Base-by-base conservation (phyloP, 2,113 vertebrate species). In the Sinocyclocheilus rhinocerous region DNA sequence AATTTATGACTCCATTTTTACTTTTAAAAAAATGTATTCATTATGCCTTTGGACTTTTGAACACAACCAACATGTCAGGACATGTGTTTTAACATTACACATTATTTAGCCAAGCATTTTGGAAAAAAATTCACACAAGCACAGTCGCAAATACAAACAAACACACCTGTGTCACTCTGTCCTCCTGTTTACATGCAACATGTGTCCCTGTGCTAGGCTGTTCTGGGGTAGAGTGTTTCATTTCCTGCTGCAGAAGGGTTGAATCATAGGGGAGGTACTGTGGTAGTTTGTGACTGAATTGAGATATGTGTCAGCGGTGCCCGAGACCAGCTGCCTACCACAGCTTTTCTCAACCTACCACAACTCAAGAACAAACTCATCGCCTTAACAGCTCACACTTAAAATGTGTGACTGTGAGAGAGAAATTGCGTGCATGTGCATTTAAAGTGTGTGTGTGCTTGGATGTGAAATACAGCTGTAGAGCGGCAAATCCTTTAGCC, bases 181-280 rank as follows among this genome's bases (percentile, higher is more conserved):
- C 83, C 77, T 91, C 87, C 83, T 85, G 89, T 92, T 91, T 91
- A 92, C 91, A 88, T 86, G 89, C 90, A 92, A 92, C 93, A 94
- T 90, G 92, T 93, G 91, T 90, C 89, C 33, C 36, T 84, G 89
- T 90, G 89, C 89, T 90, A 89, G 89, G 91, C 88, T 87, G 83
- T 89, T 87, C 89, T 88, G 89, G 87, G 89, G 88, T 89, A 15
- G 90, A 94, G 93, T 95, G 95, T 95, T 95, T 95, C 94, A 95
- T 95, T 95, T 95, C 94, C 94, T 94, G 92, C 7, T 15, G 89
- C 90, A 87, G 89, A 91, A 90, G 90, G 89, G 89, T 90, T 92
- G 91, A 87, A 86, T 87, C 90, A 81, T 42, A 20, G 10, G 48
- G 29, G 11, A 57, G 24, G 69, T 55, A 24, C 50, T 57, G 29